Conservation (phyloP, 2,113 vertebrate species). For the Eurystomus gularis region DNA sequence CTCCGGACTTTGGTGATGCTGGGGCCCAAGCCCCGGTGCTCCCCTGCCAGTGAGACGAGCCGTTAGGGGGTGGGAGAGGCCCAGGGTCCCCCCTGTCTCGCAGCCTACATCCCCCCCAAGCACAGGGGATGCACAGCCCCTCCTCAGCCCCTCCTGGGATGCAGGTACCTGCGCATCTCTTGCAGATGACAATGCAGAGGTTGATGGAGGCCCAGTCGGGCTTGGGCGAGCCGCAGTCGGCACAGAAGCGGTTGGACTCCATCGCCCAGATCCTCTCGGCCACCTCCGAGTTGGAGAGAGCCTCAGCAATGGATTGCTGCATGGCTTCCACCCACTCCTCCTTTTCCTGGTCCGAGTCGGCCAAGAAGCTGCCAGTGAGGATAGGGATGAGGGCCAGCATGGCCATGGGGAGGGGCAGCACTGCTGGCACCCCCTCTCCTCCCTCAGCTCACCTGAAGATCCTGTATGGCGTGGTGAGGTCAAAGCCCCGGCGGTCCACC, state of each 20-base stretch:
- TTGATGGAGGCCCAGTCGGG: slow-evolving; percentile 96
- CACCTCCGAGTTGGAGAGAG: slow-evolving; percentile 89
- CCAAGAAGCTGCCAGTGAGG: slow-evolving; percentile 77
- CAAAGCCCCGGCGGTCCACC: slow-evolving; percentile 84
- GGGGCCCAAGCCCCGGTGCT: slow-evolving; percentile 89
- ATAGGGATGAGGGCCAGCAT: not conserved
- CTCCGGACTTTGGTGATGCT: slow-evolving; percentile 91
- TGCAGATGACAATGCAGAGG: slow-evolving; percentile 92
- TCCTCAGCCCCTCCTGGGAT: fast-evolving
- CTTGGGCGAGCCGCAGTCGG: slow-evolving; percentile 81
- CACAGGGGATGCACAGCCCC: not conserved
- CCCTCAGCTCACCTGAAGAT: slow-evolving; percentile 82
- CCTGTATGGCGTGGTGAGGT: slow-evolving; percentile 92
- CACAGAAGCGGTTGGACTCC: slow-evolving; percentile 85
- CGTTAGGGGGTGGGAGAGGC: not conserved
- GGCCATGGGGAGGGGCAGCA: not conserved
- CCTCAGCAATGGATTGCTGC: slow-evolving; percentile 82
- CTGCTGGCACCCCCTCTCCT: not conserved
- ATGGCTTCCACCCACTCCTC: slow-evolving; percentile 91
- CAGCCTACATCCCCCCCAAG: not conserved
- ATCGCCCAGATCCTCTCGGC: slow-evolving; percentile 84
- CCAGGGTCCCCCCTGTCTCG: no score
- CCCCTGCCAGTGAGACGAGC: slow-evolving; percentile 67
- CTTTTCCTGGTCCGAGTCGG: slow-evolving; percentile 85
- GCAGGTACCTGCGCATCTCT: slow-evolving; percentile 87